phyloP scores from a whole-genome alignment of 92 coral and sea anemone genomes.

The Umimayanthus chanpuru region DNA sequence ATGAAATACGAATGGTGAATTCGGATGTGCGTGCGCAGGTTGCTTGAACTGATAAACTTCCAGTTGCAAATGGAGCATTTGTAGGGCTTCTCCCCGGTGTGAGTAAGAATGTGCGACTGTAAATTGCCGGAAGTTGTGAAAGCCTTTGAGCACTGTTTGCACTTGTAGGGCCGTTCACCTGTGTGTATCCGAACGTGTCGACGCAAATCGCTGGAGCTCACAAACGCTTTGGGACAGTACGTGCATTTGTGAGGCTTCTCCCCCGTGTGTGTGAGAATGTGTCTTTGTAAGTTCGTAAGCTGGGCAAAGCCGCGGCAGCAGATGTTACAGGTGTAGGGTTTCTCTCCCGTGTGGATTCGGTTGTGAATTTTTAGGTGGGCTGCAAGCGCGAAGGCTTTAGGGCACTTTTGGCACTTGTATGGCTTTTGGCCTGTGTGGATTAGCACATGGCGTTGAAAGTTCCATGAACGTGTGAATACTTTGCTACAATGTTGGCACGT shows the following conservation, averaged over 20 bases:
- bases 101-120: slow-evolving; percentile 96
- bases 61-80: slow-evolving; percentile 96
- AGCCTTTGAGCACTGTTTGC: slow-evolving; percentile 98
- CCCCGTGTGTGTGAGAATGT: slow-evolving; percentile 96
- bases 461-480: slow-evolving; percentile 98
- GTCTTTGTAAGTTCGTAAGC: slow-evolving; percentile 94
- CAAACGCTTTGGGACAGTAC: slow-evolving; percentile 98
- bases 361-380: slow-evolving; percentile 99
- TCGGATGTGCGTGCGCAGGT: slow-evolving; percentile 95
- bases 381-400: slow-evolving; percentile 98
- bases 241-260: slow-evolving; percentile 98
- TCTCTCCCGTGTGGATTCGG: slow-evolving; percentile 96
- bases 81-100: slow-evolving; percentile 97
- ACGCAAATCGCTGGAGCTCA: slow-evolving; percentile 96
- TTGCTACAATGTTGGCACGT: slow-evolving; percentile 97
- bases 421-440: slow-evolving; percentile 99
- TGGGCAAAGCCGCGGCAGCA: slow-evolving; percentile 99
- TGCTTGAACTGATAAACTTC: slow-evolving; percentile 99
- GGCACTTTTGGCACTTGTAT: slow-evolving; percentile 96
- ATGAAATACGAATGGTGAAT: slow-evolving; percentile 89
- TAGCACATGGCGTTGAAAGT: slow-evolving; percentile 94
- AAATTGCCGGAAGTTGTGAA: slow-evolving; percentile 98
- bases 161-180: slow-evolving; percentile 96
- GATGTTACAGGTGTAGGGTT: slow-evolving; percentile 95
- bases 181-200: slow-evolving; percentile 97